Percentiles rank a stretch among this genome's conserved stretches.
These are phyloP conservation scores for Rhinophrynus dorsalis DNA, from an alignment of 2,797 vertebrate genomes.

Conservation along the genomic window DNA sequence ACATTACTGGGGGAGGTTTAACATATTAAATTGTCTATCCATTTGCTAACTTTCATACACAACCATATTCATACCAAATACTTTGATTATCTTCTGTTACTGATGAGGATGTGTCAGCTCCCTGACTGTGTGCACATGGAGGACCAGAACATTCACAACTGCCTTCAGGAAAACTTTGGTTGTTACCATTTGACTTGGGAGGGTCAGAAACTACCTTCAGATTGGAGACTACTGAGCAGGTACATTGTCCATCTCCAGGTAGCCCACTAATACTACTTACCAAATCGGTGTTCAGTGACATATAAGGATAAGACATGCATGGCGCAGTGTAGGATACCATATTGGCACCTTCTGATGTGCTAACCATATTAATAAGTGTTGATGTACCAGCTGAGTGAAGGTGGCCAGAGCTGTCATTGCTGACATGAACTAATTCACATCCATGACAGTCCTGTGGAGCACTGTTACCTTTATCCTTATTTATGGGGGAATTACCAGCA, in stretches of 20 bases:
- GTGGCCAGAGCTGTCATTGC: conserved; percentile 54
- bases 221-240: neutral
- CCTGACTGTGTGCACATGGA: conserved; percentile 50
- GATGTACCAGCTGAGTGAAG: conserved; percentile 55
- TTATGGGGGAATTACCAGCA: conserved; percentile 59
- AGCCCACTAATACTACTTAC: conserved; percentile 92
- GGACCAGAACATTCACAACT: conserved; percentile 52
- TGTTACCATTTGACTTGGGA: conserved; percentile 46
- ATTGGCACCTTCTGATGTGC: conserved; percentile 56
- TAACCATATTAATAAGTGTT: conserved; percentile 67
- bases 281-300: conserved; percentile 91
- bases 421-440: conserved; percentile 47
- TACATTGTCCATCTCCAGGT: conserved; percentile 49
- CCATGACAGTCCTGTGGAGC: neutral
- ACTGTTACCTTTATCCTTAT: conserved; percentile 36
- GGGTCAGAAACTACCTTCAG: conserved; percentile 49
- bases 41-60: conserved; percentile 87
- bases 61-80: conserved; percentile 97
- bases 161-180: conserved; percentile 42
- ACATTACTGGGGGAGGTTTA: too few relatives aligned
- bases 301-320: conserved; percentile 77
- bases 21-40: too few relatives aligned
- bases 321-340: conserved; percentile 49
- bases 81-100: conserved; percentile 88
- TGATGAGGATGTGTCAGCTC: conserved; percentile 67